phyloP scores from a whole-genome alignment of 30 jellyfish, hydroid and myxozoan species.

The Cassiopea xamachana region DNA sequence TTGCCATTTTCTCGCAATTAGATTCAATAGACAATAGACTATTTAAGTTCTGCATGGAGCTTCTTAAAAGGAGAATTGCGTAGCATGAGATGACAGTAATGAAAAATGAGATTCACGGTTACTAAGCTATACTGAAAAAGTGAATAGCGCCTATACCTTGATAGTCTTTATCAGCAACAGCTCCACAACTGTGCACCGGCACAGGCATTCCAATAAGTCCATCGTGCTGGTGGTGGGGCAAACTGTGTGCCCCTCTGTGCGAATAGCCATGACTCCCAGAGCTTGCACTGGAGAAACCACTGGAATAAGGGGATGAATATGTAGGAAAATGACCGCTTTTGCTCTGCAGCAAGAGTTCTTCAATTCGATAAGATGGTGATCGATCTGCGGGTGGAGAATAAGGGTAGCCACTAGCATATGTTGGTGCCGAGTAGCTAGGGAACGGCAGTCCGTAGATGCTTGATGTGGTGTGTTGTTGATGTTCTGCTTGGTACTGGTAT shows the following conservation, averaged over 20 bases:
- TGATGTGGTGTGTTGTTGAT: conserved; percentile 69
- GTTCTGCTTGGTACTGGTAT: conserved; percentile 58
- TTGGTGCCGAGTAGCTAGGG: conserved; percentile 34
- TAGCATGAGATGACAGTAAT: too few species aligned
- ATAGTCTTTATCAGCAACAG: conserved; percentile 64
- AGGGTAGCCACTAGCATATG: conserved; percentile 55
- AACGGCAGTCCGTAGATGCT: conserved; percentile 40
- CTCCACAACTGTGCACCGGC: conserved; percentile 67
- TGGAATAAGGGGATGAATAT: conserved; percentile 42
- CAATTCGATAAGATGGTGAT: conserved; percentile 84
- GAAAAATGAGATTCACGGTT: too few species aligned
- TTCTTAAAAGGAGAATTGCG: too few species aligned
- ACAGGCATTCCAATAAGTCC: conserved; percentile 55
- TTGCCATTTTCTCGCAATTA: too few species aligned
- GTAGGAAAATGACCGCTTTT: conserved; percentile 69
- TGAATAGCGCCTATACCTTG: conserved; percentile 58
- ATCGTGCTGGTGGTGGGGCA: conserved; percentile 79
- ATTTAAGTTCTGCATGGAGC: too few species aligned
- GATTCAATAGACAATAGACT: too few species aligned
- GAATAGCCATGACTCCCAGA: conserved; percentile 40
- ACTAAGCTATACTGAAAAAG: too few species aligned
- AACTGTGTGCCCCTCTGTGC: conserved; percentile 61
- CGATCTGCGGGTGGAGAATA: conserved; percentile 78
- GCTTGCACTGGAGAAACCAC: conserved; percentile 61
- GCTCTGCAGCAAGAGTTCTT: conserved; percentile 81